Evolutionary conservation across 2,797 vertebrate genomes (phyloP).

Genomic region (Hybognathus amarus): DNA sequence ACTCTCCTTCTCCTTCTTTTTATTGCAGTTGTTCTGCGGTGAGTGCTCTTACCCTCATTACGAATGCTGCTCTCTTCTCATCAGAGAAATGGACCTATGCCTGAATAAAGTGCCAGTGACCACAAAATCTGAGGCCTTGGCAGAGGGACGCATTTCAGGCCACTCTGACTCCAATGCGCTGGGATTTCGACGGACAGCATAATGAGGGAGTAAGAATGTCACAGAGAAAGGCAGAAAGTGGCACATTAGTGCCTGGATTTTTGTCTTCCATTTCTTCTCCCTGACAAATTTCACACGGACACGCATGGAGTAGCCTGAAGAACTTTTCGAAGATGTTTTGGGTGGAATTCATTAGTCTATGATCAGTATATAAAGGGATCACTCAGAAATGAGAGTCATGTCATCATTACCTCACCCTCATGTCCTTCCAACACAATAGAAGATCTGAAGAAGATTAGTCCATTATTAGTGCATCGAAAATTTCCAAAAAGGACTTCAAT

Average conservation of each 20-base stretch:
- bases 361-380: not conserved
- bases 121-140: slow-evolving; percentile 51
- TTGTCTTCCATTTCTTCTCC: slow-evolving; percentile 34
- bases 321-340: not conserved
- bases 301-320: not conserved
- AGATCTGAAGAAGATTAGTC: not conserved
- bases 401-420: not conserved
- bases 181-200: slow-evolving; percentile 42
- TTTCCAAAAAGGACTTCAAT: not conserved
- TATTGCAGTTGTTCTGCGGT: slow-evolving; percentile 46
- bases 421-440: not conserved
- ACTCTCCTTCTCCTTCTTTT: slow-evolving; percentile 40
- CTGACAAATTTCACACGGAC: not conserved
- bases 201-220: slow-evolving; percentile 56
- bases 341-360: not conserved
- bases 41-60: slow-evolving; percentile 47
- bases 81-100: slow-evolving; percentile 60
- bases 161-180: slow-evolving; percentile 40
- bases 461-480: not conserved
- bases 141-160: slow-evolving; percentile 51
- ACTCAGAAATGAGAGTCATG: not conserved
- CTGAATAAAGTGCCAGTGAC: slow-evolving; percentile 56
- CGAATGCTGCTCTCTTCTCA: slow-evolving; percentile 53
- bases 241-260: slow-evolving; percentile 35
- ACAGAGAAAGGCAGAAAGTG: slow-evolving; percentile 41